These are phyloP conservation scores for Bufo gargarizans DNA, from an alignment of 2,113 vertebrate genomes.

Conservation along the genomic window DNA sequence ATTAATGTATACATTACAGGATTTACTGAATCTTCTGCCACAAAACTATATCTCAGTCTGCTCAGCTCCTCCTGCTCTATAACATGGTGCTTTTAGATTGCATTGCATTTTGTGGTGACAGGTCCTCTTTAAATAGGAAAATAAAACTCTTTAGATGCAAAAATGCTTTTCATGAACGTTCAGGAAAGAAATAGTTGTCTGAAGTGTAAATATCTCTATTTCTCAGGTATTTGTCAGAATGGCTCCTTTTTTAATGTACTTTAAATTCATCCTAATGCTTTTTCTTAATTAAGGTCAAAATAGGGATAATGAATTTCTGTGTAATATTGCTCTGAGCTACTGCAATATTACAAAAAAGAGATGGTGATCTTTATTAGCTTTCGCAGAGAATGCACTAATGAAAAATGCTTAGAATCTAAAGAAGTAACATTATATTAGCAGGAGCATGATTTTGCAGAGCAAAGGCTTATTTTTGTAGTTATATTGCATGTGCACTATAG, in stretches of 20 bases:
- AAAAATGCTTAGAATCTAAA: background rate
- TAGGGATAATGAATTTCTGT: conserved; percentile 37
- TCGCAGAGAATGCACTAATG: background rate
- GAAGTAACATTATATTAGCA: background rate
- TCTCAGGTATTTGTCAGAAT: background rate
- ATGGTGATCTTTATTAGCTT: conserved; percentile 22
- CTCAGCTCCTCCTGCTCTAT: too few relatives aligned
- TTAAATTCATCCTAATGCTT: conserved; percentile 18
- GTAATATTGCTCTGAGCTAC: conserved; percentile 25
- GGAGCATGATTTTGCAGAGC: background rate
- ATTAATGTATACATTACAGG: too few relatives aligned
- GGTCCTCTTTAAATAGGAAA: background rate
- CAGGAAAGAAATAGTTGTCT: background rate
- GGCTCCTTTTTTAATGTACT: background rate
- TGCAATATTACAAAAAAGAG: background rate
- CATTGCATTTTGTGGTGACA: too few relatives aligned
- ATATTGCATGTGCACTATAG: too few relatives aligned
- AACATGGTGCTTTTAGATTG: too few relatives aligned
- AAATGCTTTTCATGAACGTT: background rate
- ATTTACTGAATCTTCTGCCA: too few relatives aligned
- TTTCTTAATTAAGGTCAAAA: conserved; percentile 46
- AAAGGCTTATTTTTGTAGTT: background rate
- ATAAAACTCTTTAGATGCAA: background rate
- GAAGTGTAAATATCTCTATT: conserved; percentile 19
- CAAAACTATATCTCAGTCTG: too few relatives aligned